Evolutionary conservation across 2,113 vertebrate genomes (phyloP), one percentile per base, ranked within the genome.

Genomic region (Abramis brama): DNA sequence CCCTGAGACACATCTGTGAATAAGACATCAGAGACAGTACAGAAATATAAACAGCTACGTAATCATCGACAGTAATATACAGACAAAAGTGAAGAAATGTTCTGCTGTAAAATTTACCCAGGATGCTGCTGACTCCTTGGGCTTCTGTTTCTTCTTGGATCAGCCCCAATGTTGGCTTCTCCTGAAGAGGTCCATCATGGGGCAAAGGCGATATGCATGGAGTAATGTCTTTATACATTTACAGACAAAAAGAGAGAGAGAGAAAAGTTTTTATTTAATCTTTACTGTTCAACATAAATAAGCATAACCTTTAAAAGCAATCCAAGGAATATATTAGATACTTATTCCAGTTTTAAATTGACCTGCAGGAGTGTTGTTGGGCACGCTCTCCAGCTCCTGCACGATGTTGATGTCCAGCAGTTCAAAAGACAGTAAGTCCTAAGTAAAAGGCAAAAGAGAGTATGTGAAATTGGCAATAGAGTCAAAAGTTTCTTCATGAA

Each of bases 341-440:
- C 15, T 50, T 19, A 50, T 30, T 52, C 25, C 23, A 77, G 47
- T 55, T 77, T 30, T 55, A 2, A 47, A 25, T 21, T 94, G 94
- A 99, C 98, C 97, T 85, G 97, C 96, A 52, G 98, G 97, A 12
- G 96, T 97, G 88, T 97, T 99, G 91, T 97, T 97, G 5, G 98
- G 97, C 62, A 96, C 98, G 64, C 94, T 95, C 92, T 99, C 98
- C 93, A 99, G 86, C 86, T 99, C 98, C 90, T 98, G 98, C n/a
- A 99, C 97, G 30, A 99, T 99, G 92, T 99, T 99, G 70, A 99
- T 99, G 85, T 99, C 98, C 92, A 99, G 82, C 76, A 99, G 91
- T 90, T 99, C 97, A 90, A 99, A 99, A 47, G 97, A 99, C 62
- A 99, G 94, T 89, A 99, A 96, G 90, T 99, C 98, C 98, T 99